Conservation (phyloP, 2,797 vertebrate species). For the Leucoraja ocellata region DNA sequence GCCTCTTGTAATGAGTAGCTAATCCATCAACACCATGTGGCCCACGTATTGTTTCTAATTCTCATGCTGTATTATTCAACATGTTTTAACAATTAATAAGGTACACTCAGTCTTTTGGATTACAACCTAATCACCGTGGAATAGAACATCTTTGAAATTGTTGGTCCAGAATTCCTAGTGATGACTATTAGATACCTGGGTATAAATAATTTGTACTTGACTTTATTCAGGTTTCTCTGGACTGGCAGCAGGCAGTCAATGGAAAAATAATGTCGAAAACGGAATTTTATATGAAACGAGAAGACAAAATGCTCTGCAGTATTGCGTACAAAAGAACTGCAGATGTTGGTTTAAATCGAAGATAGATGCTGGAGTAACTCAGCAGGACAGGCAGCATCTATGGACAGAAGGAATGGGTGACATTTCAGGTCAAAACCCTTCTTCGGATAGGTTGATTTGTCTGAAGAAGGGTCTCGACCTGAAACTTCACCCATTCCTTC, state of each 20-base stretch:
- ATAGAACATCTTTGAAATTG: conserved; percentile 31
- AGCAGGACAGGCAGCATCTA: too few species aligned
- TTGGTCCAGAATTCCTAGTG: conserved; percentile 25
- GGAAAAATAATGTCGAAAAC: neutral
- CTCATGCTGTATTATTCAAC: conserved; percentile 7
- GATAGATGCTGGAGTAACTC: too few species aligned
- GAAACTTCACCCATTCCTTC: too few species aligned
- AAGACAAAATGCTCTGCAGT: neutral
- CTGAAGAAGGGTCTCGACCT: too few species aligned
- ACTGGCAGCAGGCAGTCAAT: neutral
- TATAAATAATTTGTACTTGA: conserved; percentile 26
- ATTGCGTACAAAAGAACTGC: neutral
- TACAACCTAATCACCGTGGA: conserved; percentile 13
- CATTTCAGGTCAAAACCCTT: too few species aligned
- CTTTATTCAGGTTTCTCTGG: neutral
- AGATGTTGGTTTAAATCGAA: too few species aligned
- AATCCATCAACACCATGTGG: neutral
- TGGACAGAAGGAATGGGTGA: too few species aligned
- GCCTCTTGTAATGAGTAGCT: conserved; percentile 28
- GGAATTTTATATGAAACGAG: neutral
- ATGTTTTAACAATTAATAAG: conserved; percentile 38
- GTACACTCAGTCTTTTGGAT: neutral
- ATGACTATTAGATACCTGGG: neutral
- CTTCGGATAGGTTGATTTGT: too few species aligned
- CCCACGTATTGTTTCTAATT: conserved; percentile 5